Conservation (phyloP, 2,797 vertebrate genomes). For the Lagorchestes hirsutus region DNA sequence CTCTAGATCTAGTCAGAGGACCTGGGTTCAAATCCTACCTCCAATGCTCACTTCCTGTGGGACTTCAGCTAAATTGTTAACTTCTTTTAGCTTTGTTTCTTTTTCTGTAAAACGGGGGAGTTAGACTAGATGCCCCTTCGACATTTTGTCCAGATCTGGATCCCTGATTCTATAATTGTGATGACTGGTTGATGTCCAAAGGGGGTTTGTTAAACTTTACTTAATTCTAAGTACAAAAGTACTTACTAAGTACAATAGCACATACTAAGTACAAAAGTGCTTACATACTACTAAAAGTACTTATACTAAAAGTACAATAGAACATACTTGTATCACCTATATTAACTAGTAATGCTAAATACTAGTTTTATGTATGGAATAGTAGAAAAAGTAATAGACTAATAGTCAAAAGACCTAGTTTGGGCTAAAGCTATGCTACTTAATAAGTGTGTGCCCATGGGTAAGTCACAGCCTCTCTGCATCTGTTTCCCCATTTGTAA, state of each 20-base stretch:
- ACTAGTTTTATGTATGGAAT: not conserved
- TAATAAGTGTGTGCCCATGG: not conserved
- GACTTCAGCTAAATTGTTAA: not conserved
- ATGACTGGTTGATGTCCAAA: not conserved
- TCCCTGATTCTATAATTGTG: not conserved
- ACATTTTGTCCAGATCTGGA: not conserved
- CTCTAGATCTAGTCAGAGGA: not conserved
- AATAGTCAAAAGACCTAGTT: not conserved
- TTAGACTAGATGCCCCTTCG: not conserved
- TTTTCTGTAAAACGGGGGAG: not conserved
- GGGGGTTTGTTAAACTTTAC: not conserved
- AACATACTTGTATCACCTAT: not conserved
- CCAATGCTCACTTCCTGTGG: not conserved
- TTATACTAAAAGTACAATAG: not conserved
- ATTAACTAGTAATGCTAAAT: not conserved
- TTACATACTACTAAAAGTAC: too few relatives aligned
- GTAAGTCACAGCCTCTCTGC: not conserved
- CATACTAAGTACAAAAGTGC: too few relatives aligned
- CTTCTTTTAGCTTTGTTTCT: not conserved
- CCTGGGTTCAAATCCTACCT: not conserved
- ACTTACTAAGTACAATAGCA: too few relatives aligned
- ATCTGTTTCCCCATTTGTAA: not conserved
- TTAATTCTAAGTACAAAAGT: not conserved
- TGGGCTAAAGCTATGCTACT: not conserved
- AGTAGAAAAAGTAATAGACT: not conserved